These are phyloP conservation scores for Picus viridis DNA, from an alignment of 2,797 vertebrate genomes.

Conservation along the genomic window DNA sequence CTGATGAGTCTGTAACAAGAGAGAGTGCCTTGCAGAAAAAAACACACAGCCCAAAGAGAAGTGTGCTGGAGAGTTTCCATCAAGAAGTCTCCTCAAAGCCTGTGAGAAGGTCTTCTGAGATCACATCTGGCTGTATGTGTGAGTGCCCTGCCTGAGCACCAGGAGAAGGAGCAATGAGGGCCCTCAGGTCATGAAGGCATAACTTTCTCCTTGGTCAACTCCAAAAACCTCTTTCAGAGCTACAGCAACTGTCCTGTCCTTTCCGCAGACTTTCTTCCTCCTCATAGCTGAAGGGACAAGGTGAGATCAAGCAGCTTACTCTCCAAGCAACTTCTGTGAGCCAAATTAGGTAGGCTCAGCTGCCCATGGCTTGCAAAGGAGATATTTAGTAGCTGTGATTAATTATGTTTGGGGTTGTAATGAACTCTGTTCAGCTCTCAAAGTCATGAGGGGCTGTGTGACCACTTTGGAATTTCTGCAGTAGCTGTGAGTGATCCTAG, in stretches of 20 bases:
- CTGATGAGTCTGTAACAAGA: not conserved
- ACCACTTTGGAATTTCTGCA: not conserved
- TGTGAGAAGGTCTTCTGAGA: not conserved
- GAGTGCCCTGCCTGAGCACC: not conserved
- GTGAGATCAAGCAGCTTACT: not conserved
- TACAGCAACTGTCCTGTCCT: not conserved
- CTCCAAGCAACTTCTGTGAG: not conserved
- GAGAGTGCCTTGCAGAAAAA: not conserved
- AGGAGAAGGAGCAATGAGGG: not conserved
- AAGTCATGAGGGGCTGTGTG: rapidly evolving
- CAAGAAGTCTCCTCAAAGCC: not conserved
- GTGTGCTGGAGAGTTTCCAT: not conserved
- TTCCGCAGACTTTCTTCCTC: not conserved
- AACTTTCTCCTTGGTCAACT: not conserved
- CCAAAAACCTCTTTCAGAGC: not conserved
- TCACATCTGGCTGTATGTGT: not conserved
- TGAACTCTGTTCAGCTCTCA: not conserved
- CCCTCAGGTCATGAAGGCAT: not conserved
- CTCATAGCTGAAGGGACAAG: not conserved
- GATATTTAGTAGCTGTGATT: not conserved
- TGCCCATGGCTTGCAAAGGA: not conserved
- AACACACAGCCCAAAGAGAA: not conserved
- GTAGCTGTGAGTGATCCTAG: not conserved
- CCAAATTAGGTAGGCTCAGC: not conserved
- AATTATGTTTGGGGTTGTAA: not conserved